Percentiles rank a stretch among this genome's conserved stretches.
These are phyloP conservation scores for Drosophila tropicalis DNA, from an alignment of 1,140 invertebrate species.

Conservation along the genomic window DNA sequence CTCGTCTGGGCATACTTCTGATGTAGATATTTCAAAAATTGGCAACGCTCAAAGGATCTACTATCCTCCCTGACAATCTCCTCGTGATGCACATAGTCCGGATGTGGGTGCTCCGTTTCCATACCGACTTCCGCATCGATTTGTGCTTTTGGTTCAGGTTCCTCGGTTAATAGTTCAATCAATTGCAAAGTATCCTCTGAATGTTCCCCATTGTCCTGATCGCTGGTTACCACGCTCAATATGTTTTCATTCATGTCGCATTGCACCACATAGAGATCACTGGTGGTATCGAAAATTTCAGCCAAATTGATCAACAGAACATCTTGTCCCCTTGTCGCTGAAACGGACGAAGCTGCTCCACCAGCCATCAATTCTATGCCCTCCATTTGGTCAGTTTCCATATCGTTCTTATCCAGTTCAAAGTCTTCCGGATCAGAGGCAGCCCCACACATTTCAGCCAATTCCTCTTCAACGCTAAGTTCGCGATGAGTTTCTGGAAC, in stretches of 20 bases:
- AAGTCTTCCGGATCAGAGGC: constrained; percentile 66
- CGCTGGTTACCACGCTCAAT: constrained; percentile 54
- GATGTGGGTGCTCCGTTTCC: constrained; percentile 15
- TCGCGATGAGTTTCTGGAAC: constrained; percentile 42
- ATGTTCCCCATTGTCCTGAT: constrained; percentile 8
- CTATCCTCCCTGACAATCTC: constrained; percentile 63
- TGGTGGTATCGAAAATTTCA: constrained; percentile 77
- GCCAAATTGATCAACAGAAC: constrained; percentile 74
- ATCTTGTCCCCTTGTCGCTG: constrained; percentile 48
- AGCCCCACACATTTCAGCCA: constrained; percentile 79
- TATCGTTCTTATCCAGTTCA: constrained; percentile 44
- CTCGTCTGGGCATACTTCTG: constrained; percentile 71
- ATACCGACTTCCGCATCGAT: not conserved
- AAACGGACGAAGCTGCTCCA: not conserved
- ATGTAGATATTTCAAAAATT: constrained; percentile 77
- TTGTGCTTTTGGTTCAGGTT: constrained; percentile 44
- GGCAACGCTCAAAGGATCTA: constrained; percentile 34
- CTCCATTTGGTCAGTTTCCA: constrained; percentile 14
- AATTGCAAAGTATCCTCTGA: constrained; percentile 46
- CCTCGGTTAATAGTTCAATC: constrained; percentile 57
- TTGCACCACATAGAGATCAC: constrained; percentile 77
- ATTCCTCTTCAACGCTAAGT: constrained; percentile 75
- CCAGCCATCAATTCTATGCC: not conserved
- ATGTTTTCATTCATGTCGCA: constrained; percentile 82
- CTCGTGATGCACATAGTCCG: constrained; percentile 64